Evolutionary conservation across 2,797 vertebrate species (phyloP).

Genomic region (Thamnophis elegans): DNA sequence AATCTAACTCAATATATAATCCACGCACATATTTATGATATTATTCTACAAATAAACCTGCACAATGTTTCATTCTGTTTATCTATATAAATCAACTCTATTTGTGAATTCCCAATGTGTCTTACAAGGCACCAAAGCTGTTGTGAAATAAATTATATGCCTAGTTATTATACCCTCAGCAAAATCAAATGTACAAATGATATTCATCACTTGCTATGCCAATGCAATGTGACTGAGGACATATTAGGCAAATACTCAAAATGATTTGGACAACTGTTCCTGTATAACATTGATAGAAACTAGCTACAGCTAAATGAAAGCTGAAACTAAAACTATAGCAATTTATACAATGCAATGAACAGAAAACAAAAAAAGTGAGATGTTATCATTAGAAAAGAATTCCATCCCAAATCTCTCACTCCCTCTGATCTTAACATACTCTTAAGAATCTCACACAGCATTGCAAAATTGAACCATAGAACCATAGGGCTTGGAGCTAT

Average conservation of each 20-base stretch:
- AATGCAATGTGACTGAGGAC: background rate
- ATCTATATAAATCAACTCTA: background rate
- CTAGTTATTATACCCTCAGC: slow-evolving; percentile 5
- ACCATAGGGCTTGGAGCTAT: background rate
- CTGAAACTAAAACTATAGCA: background rate
- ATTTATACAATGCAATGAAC: background rate
- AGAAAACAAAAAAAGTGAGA: background rate
- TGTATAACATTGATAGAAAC: background rate
- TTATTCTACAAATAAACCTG: background rate
- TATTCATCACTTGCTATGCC: background rate
- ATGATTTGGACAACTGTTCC: background rate
- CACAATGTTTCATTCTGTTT: background rate
- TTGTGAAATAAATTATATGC: background rate
- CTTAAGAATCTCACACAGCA: background rate
- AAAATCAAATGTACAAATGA: background rate
- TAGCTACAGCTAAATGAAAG: background rate
- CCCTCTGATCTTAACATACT: background rate
- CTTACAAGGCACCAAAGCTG: slow-evolving; percentile 3
- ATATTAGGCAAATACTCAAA: background rate
- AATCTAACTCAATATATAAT: background rate
- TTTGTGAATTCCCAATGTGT: accelerated
- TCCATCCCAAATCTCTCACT: background rate
- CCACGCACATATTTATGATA: background rate
- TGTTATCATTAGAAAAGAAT: background rate
- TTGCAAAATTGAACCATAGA: background rate